A percentile compares a stretch with the other conserved stretches of the same genome.
Conservation (phyloP, 2,113 vertebrate genomes). For the Heptranchias perlo region DNA sequence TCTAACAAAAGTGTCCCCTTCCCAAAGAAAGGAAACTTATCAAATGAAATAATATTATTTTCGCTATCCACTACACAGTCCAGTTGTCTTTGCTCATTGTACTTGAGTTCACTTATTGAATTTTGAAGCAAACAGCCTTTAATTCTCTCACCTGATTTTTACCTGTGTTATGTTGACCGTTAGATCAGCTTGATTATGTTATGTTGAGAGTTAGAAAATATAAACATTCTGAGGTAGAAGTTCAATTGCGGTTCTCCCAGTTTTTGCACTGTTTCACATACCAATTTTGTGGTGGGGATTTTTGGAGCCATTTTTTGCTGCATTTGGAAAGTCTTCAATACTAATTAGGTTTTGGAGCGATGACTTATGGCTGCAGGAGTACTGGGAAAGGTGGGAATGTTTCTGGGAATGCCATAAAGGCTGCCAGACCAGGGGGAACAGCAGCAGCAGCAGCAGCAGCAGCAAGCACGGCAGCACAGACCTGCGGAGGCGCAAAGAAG, state of each 20-base stretch:
- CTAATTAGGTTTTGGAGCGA: not conserved
- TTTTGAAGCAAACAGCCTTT: not conserved
- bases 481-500: not conserved
- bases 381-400: not conserved
- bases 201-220: not conserved
- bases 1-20: no score
- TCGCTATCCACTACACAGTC: no score
- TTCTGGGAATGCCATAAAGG: not conserved
- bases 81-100: not conserved
- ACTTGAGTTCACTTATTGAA: not conserved
- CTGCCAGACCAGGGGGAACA: not conserved
- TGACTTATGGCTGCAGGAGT: not conserved
- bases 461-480: no score
- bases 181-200: not conserved
- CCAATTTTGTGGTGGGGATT: not conserved
- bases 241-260: not conserved
- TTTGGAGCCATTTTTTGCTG: not conserved
- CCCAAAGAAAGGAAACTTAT: no score
- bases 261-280: not conserved
- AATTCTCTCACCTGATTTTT: not conserved
- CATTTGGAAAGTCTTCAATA: not conserved
- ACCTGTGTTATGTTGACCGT: not conserved
- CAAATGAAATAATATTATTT: no score
- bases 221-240: not conserved
- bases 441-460: not conserved